Base-by-base conservation (phyloP, 2,113 vertebrate genomes). In the Pangasianodon gigas region DNA sequence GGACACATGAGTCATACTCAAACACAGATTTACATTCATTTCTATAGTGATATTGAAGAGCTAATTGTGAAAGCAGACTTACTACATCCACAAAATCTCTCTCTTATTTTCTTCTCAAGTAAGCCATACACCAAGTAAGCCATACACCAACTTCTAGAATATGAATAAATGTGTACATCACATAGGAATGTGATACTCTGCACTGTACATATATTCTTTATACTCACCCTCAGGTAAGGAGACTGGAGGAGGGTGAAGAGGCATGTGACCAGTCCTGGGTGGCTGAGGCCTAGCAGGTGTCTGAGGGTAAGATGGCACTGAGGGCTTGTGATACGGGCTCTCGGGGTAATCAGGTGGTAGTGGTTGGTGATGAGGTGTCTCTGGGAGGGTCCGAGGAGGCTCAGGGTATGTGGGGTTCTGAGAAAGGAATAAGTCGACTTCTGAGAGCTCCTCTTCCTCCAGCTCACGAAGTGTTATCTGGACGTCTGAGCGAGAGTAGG, bases 401-500 rank as follows among this genome's bases (percentile, higher is more conserved):
- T 90, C 89, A 51, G 44, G 79, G 74, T 79, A 58, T 81, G 92
- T 26, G 91, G 94, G 81, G 60, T 91, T 80, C 89, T 80, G 91
- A 95, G 91, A 95, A 95, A 92, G 91, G 92, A 60, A 85, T 93
- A 92, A 92, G 94, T 92, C 94, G 74, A 92, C 94, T 95, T 92
- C 95, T 88, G 94, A 93, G 90, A 97, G 90, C 75, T 97, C 97
- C 6, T 97, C 97, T 37, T 96, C 95, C 62, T 97, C 97, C 0
- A 98, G 95, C 92, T 97, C 97, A 88, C 97, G 96, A 94, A 98
- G 93, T 2, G 96, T 97, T 84, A 96, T 94, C 94, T 96, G 96
- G 79, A 96, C 93, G 10, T 96, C 96, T 9, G 96, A 96, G 89
- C 93, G 94, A 0, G 95, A 96, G 94, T 96, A 96, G 44, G 95